Evolutionary conservation across 2,888 invertebrate species (phyloP), one percentile per base, ranked within the genome.

Genomic region (Parascotia fuliginaria): DNA sequence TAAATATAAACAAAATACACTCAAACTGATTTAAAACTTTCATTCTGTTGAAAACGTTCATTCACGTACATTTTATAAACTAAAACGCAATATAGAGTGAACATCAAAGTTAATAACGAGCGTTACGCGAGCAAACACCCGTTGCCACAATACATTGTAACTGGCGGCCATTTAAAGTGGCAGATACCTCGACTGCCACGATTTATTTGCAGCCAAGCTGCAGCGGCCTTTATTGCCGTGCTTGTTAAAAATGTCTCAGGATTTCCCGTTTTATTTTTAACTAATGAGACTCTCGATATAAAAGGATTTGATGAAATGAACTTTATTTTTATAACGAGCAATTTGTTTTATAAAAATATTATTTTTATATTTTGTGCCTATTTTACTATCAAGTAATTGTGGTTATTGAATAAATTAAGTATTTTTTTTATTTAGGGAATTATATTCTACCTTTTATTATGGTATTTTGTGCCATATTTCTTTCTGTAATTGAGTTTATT

Each of bases 171-270:
- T 45, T 73, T 73, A 74, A 83, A 81, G 79, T 81, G 82, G 79
- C 77, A 79, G 79, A 79, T 81, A 82, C 78, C 77, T 77, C 77
- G 71, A 59, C 22, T 64, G 62, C 67, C 69, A 70, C 79, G 84
- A 89, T 89, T 89, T 89, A 88, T 89, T 83, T 81, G 50, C 63
- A 81, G 75, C 74, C 67, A 60, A 69, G 70, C 55, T 78, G 79
- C 77, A 80, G 64, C 69, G 65, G 72, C 83, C 75, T 81, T 84
- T 84, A 85, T 84, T 81, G 82, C 82, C 37, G 51, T 63, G 79
- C 84, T 87, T 85, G 85, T 83, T 87, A 84, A 79, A 83, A 79
- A 65, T 58, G 69, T 63, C 56, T 49, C 52, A 34, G 42, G 41
- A 42, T 58, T 65, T 54, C 59, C 64, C 64, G 56, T 75, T 77